These are phyloP conservation scores for Poeciliopsis infans DNA, from an alignment of 2,797 vertebrate species.

Conservation along the genomic window DNA sequence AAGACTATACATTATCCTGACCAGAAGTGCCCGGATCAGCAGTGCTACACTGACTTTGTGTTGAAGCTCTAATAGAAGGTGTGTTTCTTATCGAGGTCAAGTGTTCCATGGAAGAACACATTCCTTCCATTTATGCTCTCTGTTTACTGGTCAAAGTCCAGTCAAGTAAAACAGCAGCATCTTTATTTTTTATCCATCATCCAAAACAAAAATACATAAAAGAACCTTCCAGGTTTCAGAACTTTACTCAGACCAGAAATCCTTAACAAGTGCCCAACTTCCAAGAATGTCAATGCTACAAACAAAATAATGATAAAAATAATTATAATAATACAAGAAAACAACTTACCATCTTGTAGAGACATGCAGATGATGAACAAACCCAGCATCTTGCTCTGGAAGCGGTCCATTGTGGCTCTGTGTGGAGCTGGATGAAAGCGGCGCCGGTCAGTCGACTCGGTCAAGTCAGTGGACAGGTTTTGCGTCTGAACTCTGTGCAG, in stretches of 20 bases:
- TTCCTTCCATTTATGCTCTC: background rate
- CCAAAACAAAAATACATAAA: too few relatives aligned
- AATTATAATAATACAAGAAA: background rate
- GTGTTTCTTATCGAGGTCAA: constrained; percentile 23
- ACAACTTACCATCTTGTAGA: constrained; percentile 84
- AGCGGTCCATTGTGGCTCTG: constrained; percentile 60
- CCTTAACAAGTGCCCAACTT: background rate
- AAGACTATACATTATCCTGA: background rate
- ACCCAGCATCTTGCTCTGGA: constrained; percentile 55
- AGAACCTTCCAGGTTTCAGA: background rate
- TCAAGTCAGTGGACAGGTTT: background rate
- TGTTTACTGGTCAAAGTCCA: constrained; percentile 4
- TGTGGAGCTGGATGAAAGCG: background rate
- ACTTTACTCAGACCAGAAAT: background rate
- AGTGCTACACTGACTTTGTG: background rate
- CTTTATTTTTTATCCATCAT: background rate
- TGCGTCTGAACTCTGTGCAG: constrained; percentile 19
- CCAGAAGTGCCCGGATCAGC: background rate
- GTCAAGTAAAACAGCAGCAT: background rate
- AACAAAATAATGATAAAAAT: too few relatives aligned
- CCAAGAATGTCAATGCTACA: background rate
- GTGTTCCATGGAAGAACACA: background rate
- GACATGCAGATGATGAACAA: constrained; percentile 76
- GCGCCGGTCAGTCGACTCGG: background rate
- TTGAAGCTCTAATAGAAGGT: constrained; percentile 11